Base-by-base conservation (phyloP, 2,113 vertebrate species). In the Anoplopoma fimbria region DNA sequence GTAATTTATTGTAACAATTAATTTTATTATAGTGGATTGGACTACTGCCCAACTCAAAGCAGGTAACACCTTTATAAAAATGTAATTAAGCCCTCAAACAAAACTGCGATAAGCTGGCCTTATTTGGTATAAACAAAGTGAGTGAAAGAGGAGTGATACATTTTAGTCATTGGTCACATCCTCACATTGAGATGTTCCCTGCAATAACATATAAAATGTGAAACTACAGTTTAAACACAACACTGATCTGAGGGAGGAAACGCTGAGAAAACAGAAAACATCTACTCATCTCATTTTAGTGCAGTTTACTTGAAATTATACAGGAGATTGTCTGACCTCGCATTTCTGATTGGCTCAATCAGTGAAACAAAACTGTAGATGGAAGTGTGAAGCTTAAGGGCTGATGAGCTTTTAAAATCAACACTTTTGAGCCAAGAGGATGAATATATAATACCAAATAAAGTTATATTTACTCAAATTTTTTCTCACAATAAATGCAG, bases 291-390 rank as follows among this genome's bases (percentile, higher is more conserved):
- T 69, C 3, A 45, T 60, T 69, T 36, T 33, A 27, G 6, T 36
- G 34, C 62, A 0, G 17, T 65, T 73, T 68, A 67, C 17, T 38
- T 42, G 40, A 57, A 19, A 64, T 29, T 33, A 36, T 47, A n/a
- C 57, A 47, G 33, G 29, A 38, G n/a, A 74, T 57, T 23, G 29
- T 83, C 25, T 79, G 36, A 83, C 49, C 79, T 51, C 40, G 2
- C 38, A 51, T 68, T 47, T 74, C n/a, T 62, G 62, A 53, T 64
- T 38, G 10, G 40, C 7, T 68, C 68, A 1, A 70, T 17, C 47
- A 47, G 36, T 64, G 25, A 75, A 15, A 45, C 10, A 69, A 25
- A 80, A 65, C 38, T 51, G 2, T 15, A 58, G 23, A 67, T 25
- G 12, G 15, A 64, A 61, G 25, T 29, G 17, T 34, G 4, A 36